Base-by-base conservation (phyloP, 2,797 vertebrate genomes). In the Danionella dracula region DNA sequence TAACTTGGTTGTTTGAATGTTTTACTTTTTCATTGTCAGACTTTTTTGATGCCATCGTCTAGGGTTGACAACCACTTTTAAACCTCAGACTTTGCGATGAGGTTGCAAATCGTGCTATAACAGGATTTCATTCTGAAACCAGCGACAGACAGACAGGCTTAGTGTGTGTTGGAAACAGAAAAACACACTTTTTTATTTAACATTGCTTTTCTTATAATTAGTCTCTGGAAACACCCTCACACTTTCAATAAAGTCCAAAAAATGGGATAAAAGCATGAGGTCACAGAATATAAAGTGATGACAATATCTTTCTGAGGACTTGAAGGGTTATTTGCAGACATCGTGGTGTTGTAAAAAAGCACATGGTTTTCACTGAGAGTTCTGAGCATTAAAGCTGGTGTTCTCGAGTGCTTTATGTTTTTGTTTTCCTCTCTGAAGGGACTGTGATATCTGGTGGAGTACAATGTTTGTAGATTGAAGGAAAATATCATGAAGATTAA, bases 181-280 rank as follows among this genome's bases (percentile, higher is more conserved):
- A 76, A 78, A 83, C 84, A 32, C 2, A 21, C 42, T 71, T 82
- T 71, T 82, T 83, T 85, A 81, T 85, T 66, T 57, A 56, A 2
- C 2, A 48, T 53, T 56, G 21, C 23, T 16, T 20, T 66, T 71
- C 54, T 76, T 70, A 64, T 76, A 81, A 81, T 83, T 78, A 75
- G 85, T 80, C 78, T 78, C 77, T 53, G 82, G 81, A 62, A 87
- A 87, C 83, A 79, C 82, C 79, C 82, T 80, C 54, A 56, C 67
- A 56, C 59, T 82, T 81, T 78, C 79, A 76, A 74, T 80, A 83
- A 86, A 86, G 79, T 75, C 65, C 40, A 54, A 57, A 83, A 86
- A 49, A 35, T 77, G 79, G 72, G 61, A 31, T 32, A 82, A 76
- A 74, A 80, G 27, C 78, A 76, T 81, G 82, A 82, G 73, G 80